These are phyloP conservation scores for Syngnathus floridae DNA, from an alignment of 2,113 vertebrate genomes.

Conservation along the genomic window DNA sequence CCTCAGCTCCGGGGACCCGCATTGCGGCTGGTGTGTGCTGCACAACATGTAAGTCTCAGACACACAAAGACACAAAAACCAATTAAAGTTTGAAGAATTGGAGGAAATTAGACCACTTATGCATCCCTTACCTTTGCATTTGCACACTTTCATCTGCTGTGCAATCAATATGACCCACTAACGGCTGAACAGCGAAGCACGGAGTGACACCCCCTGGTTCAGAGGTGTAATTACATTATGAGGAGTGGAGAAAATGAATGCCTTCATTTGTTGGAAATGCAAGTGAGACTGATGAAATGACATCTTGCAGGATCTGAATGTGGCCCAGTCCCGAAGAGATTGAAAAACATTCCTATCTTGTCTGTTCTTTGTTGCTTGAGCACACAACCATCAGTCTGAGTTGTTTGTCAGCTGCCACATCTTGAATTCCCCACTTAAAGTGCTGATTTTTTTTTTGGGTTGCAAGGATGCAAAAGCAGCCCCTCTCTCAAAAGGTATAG, in stretches of 20 bases:
- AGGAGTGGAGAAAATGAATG: not conserved
- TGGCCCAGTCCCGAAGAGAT: not conserved
- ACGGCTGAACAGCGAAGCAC: constrained; percentile 26
- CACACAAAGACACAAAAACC: not conserved
- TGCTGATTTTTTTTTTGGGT: not conserved
- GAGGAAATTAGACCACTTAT: constrained; percentile 17
- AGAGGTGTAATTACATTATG: constrained; percentile 16
- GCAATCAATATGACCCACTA: not conserved
- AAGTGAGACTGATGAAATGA: constrained; percentile 8
- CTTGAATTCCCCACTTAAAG: constrained; percentile 18
- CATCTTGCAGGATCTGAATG: constrained; percentile 9
- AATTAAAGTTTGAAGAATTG: constrained; percentile 7
- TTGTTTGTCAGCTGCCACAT: constrained; percentile 22
- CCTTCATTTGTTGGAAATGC: not conserved
- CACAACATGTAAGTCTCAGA: constrained; percentile 89
- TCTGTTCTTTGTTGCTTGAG: constrained; percentile 29
- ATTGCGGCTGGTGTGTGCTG: constrained; percentile 96
- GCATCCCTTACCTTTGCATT: not conserved
- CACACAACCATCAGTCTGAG: constrained; percentile 53
- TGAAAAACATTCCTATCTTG: not conserved
- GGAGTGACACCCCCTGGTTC: constrained; percentile 62
- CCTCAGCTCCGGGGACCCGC: constrained; percentile 92
- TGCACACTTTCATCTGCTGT: not conserved
- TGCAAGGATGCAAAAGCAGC: constrained; percentile 20
- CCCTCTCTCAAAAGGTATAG: constrained; percentile 46